Evolutionary conservation across 2,113 vertebrate genomes (phyloP), one percentile per base, ranked within the genome.

Genomic region (Dipodomys ordii): DNA sequence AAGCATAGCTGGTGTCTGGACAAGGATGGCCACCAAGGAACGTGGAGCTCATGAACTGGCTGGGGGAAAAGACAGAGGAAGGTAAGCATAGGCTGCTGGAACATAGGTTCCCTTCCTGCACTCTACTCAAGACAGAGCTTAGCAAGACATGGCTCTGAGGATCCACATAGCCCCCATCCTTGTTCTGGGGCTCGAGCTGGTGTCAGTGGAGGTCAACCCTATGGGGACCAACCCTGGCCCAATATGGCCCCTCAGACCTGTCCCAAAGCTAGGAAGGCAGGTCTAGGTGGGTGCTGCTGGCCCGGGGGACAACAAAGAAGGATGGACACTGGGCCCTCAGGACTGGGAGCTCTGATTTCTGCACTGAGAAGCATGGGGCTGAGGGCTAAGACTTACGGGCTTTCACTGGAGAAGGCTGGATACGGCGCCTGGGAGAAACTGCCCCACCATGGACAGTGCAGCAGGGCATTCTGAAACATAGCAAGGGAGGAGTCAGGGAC

Each of bases 381-480:
- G 30, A 6, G 23, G 12, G 57, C 39, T 53, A 62, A 82, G 88
- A 98, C 98, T 98, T 98, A 98, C 98, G 98, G 98, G 98, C 96
- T 98, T 68, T 98, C 97, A 13, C 91, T 97, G 93, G 97, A 91
- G 97, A 98, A 98, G 35, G 97, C 95, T 0, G 97, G 97, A 89
- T 97, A 98, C 4, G 97, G 73, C 27, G 71, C 49, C 30, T 97
- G 22, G 49, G 96, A 96, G 97, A 96, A 97, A 82, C 87, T 64
- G 46, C 44, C 97, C 98, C 98, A 98, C 0, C 95, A 86, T 25
- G 97, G 79, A 23, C 77, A 91, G 72, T 97, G 96, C 97, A 98
- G 97, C 88, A 97, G 4, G 60, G 97, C 73, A 69, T 83, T 97
- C 98, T 98, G 98, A 6, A 98, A 96, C 46, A 98, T 57, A 87